Evolutionary conservation across 2,888 invertebrate genomes (phyloP).

Genomic region (Sphinx pinastri): DNA sequence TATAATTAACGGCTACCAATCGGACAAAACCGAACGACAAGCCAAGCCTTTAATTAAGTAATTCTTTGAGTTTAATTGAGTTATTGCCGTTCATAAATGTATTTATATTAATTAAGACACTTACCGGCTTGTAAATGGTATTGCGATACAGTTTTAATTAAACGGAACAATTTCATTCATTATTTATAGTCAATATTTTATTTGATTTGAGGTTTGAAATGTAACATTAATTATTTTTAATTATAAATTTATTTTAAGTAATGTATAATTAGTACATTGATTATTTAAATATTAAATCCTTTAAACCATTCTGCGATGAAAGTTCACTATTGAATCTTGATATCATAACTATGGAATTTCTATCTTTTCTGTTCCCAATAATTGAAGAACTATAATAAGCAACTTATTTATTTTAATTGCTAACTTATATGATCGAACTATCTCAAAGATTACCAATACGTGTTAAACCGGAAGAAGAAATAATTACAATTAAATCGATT

Average conservation of each 20-base stretch:
- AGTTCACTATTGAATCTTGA: too few relatives aligned
- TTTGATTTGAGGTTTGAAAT: not conserved
- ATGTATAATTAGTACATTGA: not conserved
- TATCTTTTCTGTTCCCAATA: too few relatives aligned
- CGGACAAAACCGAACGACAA: not conserved
- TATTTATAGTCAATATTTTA: slow-evolving; percentile 1
- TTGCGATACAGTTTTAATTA: slow-evolving; percentile 5
- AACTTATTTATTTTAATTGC: too few relatives aligned
- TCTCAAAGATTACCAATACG: too few relatives aligned
- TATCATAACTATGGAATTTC: too few relatives aligned
- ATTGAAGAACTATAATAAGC: too few relatives aligned
- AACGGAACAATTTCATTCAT: not conserved
- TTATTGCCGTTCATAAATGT: slow-evolving; percentile 8
- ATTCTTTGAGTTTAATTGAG: slow-evolving; percentile 15
- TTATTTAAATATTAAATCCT: too few relatives aligned
- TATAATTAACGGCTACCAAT: not conserved
- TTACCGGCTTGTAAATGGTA: not conserved
- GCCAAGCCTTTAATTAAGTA: slow-evolving; percentile 2
- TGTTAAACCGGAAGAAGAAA: too few relatives aligned
- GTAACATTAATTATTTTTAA: not conserved
- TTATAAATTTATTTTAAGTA: not conserved
- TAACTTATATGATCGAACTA: too few relatives aligned
- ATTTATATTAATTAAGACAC: slow-evolving; percentile 19
- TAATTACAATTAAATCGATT: too few relatives aligned
- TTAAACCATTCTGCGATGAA: too few relatives aligned